Evolutionary conservation across 1,140 invertebrate genomes (phyloP).

Genomic region (Drosophila athabasca): DNA sequence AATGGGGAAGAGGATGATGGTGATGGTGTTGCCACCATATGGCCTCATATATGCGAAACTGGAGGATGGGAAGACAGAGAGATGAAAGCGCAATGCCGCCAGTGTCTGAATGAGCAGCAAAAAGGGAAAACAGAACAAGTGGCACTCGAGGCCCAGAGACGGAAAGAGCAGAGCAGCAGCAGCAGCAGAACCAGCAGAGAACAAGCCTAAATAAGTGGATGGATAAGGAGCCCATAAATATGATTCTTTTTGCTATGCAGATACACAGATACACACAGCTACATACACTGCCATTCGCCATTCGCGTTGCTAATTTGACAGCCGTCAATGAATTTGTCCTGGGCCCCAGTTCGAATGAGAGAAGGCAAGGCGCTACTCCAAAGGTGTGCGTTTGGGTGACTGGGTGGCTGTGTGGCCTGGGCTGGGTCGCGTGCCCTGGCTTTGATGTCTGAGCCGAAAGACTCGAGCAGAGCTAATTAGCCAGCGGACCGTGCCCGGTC

Average conservation of each 20-base stretch:
- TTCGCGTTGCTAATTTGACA: slow-evolving; percentile 80
- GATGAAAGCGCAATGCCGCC: slow-evolving; percentile 62
- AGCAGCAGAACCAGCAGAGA: slow-evolving; percentile 39
- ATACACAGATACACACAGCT: slow-evolving; percentile 31
- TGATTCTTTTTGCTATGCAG: slow-evolving; percentile 69
- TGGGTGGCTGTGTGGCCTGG: slow-evolving; percentile 5
- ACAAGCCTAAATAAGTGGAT: slow-evolving; percentile 74
- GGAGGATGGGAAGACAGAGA: slow-evolving; percentile 34
- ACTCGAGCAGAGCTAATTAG: slow-evolving; percentile 70
- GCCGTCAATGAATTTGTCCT: slow-evolving; percentile 72
- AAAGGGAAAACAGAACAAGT: slow-evolving; percentile 75
- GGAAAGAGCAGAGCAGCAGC: slow-evolving; percentile 41
- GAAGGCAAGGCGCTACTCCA: neutral
- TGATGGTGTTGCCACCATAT: slow-evolving; percentile 62
- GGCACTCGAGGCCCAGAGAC: slow-evolving; percentile 62
- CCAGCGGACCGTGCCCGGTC: slow-evolving; percentile 46
- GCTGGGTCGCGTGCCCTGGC: slow-evolving; percentile 64
- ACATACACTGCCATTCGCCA: slow-evolving; percentile 67
- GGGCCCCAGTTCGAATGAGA: slow-evolving; percentile 20
- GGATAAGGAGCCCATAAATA: slow-evolving; percentile 54
- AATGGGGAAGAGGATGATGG: slow-evolving; percentile 1
- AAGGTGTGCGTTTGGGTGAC: slow-evolving; percentile 55
- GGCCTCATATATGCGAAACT: slow-evolving; percentile 36
- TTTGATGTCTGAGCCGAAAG: slow-evolving; percentile 63
- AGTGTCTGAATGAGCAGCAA: slow-evolving; percentile 44